Evolutionary conservation across 1,140 invertebrate genomes (phyloP), one percentile per base, ranked within the genome.

Genomic region (Drosophila bipectinata): DNA sequence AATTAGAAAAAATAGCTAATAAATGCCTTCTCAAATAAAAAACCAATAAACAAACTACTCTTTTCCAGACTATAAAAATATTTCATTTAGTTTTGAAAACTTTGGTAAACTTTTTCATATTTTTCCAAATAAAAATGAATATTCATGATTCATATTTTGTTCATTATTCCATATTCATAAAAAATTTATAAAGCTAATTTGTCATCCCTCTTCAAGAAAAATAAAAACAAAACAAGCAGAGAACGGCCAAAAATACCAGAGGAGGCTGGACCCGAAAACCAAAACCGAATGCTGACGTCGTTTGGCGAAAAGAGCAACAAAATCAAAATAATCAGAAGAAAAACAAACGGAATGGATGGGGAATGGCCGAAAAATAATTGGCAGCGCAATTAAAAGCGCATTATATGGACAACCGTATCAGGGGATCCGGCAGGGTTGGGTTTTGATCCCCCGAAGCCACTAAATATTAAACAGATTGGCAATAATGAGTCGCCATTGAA

Each of bases 341-440:
- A 58, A 47, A 47, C 8, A 47, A 37, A 21, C 12, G 30, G 26
- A 44, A 66, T 30, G 18, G 14, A 39, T 45, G 41, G 26, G 24
- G 21, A 30, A 45, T 15, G 21, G 44, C 4, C 12, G 1, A 24
- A 24, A 47, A 47, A 18, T 63, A 63, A 63, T 37, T 59, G 57
- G 8, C 18, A 47, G 2, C 30, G 37, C 68, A 73, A 72, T 73
- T 73, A 73, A 74, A 74, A 74, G 48, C 28, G 52, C 53, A 73
- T 72, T 64, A 72, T 63, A 48, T 14, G 49, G 28, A 8, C 62
- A 30, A 41, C 4, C 2, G 0, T 39, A 67, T 67, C 59, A 26
- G 12, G 49, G 15, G 15, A 49, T 39, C 21, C 0, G 44, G 2
- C 44, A 47, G 44, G 12, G 18, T 21, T 47, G 6, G 14, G 6